Conservation (phyloP, 2,797 vertebrate genomes). For the Sparidentex hasta region DNA sequence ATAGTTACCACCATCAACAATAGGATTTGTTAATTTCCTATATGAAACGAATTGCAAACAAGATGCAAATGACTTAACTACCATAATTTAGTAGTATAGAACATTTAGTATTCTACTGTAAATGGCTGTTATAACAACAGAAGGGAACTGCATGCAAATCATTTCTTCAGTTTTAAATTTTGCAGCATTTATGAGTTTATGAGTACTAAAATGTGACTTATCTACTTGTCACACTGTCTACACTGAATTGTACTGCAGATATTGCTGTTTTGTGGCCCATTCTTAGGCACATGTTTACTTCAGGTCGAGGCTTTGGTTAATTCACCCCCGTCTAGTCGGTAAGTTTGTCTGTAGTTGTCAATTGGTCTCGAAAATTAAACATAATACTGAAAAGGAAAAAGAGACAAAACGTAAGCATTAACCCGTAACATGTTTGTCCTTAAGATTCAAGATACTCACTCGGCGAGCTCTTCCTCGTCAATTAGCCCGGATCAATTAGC, state of each 20-base stretch:
- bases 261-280: neutral
- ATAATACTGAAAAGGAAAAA: neutral
- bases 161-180: neutral
- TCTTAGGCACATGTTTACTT: too few species aligned
- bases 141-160: neutral
- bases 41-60: neutral
- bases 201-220: too few species aligned
- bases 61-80: neutral
- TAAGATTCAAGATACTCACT: too few species aligned
- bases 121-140: neutral
- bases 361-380: too few species aligned
- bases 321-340: too few species aligned
- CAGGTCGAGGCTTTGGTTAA: too few species aligned
- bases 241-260: neutral
- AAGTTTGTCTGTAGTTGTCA: too few species aligned
- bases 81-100: too few species aligned
- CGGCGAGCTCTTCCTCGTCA: conserved; percentile 53
- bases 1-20: neutral
- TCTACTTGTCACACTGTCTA: neutral
- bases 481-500: conserved; percentile 65
- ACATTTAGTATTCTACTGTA: neutral
- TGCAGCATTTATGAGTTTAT: neutral
- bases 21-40: neutral
- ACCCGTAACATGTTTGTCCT: neutral
- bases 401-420: neutral